Evolutionary conservation across 2,797 vertebrate species (phyloP).

Genomic region (Hydrophis major): DNA sequence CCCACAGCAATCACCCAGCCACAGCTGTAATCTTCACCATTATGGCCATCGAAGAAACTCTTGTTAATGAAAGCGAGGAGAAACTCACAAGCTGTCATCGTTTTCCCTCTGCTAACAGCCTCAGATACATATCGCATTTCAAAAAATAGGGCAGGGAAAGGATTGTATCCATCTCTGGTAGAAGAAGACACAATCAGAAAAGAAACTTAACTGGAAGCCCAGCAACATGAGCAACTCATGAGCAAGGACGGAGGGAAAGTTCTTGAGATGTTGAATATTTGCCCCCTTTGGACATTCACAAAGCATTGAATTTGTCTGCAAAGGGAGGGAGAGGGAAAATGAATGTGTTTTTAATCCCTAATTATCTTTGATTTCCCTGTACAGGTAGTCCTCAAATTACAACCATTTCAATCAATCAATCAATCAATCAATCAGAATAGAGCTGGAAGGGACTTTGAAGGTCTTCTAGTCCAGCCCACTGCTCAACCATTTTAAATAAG

Average conservation of each 20-base stretch:
- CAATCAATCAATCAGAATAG: too few species aligned
- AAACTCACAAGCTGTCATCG: constrained; percentile 33
- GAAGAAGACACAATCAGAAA: not conserved
- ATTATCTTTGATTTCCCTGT: not conserved
- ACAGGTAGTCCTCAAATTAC: too few species aligned
- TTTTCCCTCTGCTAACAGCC: constrained; percentile 43
- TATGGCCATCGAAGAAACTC: constrained; percentile 58
- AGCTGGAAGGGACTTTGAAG: not conserved
- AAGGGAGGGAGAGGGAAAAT: not conserved
- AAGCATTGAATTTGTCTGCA: not conserved
- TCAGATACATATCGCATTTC: not conserved
- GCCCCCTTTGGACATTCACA: not conserved
- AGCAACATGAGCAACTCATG: too few species aligned
- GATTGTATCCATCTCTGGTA: not conserved
- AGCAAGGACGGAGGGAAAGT: not conserved
- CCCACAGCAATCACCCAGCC: constrained; percentile 50
- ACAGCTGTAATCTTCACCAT: constrained; percentile 37
- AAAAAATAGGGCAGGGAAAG: not conserved
- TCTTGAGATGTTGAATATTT: not conserved
- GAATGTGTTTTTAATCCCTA: not conserved
- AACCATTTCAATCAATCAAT: too few species aligned
- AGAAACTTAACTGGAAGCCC: not conserved
- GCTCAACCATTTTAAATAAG: not conserved
- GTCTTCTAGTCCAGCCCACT: not conserved
- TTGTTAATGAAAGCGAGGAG: constrained; percentile 40